phyloP scores from a whole-genome alignment of 92 coral and sea anemone species.

The Zoanthus gigantus region DNA sequence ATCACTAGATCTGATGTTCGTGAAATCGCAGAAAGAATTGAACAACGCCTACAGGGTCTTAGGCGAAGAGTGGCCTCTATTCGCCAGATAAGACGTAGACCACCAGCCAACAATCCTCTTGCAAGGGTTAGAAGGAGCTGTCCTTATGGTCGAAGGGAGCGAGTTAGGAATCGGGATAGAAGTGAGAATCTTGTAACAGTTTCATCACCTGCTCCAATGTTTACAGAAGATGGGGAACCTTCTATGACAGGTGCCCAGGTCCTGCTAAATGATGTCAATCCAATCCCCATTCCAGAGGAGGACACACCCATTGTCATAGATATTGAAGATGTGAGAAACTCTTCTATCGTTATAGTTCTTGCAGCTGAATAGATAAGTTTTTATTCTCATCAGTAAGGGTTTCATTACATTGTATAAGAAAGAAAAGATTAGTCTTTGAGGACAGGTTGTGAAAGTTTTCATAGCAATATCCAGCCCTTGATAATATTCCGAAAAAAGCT shows the following conservation, averaged over 20 bases:
- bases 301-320: slow-evolving; percentile 26
- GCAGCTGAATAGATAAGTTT: too few relatives aligned
- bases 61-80: slow-evolving; percentile 30
- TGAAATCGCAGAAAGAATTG: slow-evolving; percentile 22
- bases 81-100: background rate
- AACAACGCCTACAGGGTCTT: slow-evolving; percentile 19
- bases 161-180: background rate
- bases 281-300: slow-evolving; percentile 27
- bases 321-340: slow-evolving; percentile 20
- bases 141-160: slow-evolving; percentile 34
- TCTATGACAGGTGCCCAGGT: background rate
- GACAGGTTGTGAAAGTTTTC: too few relatives aligned
- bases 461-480: too few relatives aligned
- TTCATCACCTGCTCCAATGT: background rate
- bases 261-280: background rate
- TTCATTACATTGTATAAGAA: too few relatives aligned
- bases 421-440: background rate
- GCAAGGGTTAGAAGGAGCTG: slow-evolving; percentile 3
- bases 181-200: background rate
- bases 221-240: background rate
- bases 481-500: too few relatives aligned
- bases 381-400: too few relatives aligned
- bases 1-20: slow-evolving; percentile 13
- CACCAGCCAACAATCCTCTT: background rate
- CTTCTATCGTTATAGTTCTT: background rate